Conservation (phyloP, 1,140 invertebrate species). For the Portunus trituberculatus region DNA sequence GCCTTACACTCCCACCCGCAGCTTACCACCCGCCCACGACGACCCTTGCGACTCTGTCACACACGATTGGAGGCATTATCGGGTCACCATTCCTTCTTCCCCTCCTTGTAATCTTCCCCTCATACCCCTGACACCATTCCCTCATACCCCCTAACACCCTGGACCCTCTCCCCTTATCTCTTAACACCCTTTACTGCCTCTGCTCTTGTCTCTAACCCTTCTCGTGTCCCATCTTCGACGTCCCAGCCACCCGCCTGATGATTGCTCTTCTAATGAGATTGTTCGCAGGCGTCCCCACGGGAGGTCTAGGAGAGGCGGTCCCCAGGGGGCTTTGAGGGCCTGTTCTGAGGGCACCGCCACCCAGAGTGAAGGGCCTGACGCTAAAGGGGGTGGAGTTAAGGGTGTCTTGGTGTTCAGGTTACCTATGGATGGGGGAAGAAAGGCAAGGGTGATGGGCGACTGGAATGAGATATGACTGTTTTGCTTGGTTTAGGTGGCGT, state of each 20-base stretch:
- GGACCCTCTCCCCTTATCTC: too few relatives aligned
- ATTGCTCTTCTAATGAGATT: conserved; percentile 6
- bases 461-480: not conserved
- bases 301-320: not conserved
- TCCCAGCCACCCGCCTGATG: not conserved
- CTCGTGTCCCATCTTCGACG: not conserved
- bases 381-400: not conserved
- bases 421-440: not conserved
- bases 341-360: not conserved
- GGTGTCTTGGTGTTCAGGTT: not conserved
- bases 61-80: not conserved
- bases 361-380: not conserved
- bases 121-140: not conserved
- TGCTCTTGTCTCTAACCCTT: not conserved
- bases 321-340: not conserved
- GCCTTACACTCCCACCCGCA: not conserved
- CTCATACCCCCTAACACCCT: too few relatives aligned
- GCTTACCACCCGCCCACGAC: not conserved
- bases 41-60: not conserved
- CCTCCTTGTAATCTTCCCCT: not conserved
- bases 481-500: too few relatives aligned
- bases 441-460: not conserved
- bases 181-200: not conserved
- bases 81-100: not conserved
- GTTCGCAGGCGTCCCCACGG: not conserved